Conservation (phyloP, 2,797 vertebrate species). For the Acomys russatus region DNA sequence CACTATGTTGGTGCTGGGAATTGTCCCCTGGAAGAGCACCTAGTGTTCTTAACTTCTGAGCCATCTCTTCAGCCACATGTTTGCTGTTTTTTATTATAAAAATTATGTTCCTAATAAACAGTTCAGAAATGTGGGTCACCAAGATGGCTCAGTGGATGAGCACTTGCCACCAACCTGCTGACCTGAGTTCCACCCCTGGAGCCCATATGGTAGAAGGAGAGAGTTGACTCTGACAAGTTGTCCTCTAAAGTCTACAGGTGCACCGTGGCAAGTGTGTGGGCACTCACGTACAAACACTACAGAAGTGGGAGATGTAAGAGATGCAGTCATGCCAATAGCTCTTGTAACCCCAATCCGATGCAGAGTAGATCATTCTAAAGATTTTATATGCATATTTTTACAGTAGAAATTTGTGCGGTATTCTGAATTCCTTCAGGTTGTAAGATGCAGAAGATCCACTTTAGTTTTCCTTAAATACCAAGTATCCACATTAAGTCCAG, state of each 20-base stretch:
- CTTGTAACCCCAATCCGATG: neutral
- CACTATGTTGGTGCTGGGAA: neutral
- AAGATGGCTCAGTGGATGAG: neutral
- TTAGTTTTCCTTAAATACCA: neutral
- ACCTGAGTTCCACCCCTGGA: neutral
- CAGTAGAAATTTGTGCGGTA: neutral
- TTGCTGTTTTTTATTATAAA: neutral
- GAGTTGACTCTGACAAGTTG: neutral
- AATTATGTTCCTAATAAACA: neutral
- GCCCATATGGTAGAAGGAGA: neutral
- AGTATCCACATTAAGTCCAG: neutral
- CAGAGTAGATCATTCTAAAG: conserved; percentile 1
- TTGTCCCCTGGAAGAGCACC: neutral
- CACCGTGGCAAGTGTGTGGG: neutral
- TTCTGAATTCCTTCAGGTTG: conserved; percentile 13
- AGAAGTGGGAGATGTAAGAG: neutral
- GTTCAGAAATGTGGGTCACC: neutral
- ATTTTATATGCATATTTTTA: conserved; percentile 11
- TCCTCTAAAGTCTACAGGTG: neutral
- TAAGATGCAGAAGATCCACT: conserved; percentile 1
- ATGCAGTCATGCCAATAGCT: neutral
- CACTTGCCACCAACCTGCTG: neutral
- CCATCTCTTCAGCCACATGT: neutral
- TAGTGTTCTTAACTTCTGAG: neutral
- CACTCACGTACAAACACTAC: neutral